A percentile compares a stretch with the other conserved stretches of the same genome.
These are phyloP conservation scores for Ammodytes dubius DNA, from an alignment of 2,113 vertebrate genomes.

Conservation along the genomic window DNA sequence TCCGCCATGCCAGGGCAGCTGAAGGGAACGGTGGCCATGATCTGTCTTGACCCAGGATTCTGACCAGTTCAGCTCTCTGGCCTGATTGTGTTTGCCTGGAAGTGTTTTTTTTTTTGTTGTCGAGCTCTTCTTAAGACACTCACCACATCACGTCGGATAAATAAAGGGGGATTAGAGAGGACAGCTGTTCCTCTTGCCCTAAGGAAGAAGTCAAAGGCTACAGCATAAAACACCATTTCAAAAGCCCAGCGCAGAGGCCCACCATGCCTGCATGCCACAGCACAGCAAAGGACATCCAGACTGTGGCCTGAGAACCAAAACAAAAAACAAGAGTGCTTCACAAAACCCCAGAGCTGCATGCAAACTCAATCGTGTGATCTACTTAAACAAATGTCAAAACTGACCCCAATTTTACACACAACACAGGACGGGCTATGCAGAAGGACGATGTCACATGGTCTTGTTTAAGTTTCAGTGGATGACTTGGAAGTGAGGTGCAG, in stretches of 20 bases:
- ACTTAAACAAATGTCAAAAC: slow-evolving; percentile 35
- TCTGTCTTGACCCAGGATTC: slow-evolving; percentile 56
- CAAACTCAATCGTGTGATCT: slow-evolving; percentile 50
- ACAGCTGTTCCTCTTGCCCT: slow-evolving; percentile 39
- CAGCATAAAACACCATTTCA: slow-evolving; percentile 45
- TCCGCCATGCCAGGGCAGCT: slow-evolving; percentile 50
- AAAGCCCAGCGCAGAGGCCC: slow-evolving; percentile 22
- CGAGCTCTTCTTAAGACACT: slow-evolving; percentile 25
- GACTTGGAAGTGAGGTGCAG: slow-evolving; percentile 9
- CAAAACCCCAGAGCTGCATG: slow-evolving; percentile 46
- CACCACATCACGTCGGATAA: slow-evolving; percentile 52
- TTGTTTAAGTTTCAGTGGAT: slow-evolving; percentile 34
- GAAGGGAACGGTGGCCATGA: slow-evolving; percentile 52
- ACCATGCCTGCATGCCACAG: slow-evolving; percentile 52
- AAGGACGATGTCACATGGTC: slow-evolving; percentile 30
- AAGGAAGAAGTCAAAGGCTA: slow-evolving; percentile 26
- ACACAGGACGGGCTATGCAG: slow-evolving; percentile 41
- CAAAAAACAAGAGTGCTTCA: slow-evolving; percentile 12
- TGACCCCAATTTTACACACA: slow-evolving; percentile 29
- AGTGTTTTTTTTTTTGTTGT: background rate
- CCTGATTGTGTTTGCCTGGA: slow-evolving; percentile 27
- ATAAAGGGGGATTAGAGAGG: slow-evolving; percentile 46
- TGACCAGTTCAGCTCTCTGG: slow-evolving; percentile 35
- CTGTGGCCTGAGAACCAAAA: slow-evolving; percentile 47
- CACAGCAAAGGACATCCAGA: slow-evolving; percentile 55